A percentile compares a stretch with the other conserved stretches of the same genome.
These are phyloP conservation scores for Cisticola juncidis DNA, from an alignment of 2,113 vertebrate species.

Conservation along the genomic window DNA sequence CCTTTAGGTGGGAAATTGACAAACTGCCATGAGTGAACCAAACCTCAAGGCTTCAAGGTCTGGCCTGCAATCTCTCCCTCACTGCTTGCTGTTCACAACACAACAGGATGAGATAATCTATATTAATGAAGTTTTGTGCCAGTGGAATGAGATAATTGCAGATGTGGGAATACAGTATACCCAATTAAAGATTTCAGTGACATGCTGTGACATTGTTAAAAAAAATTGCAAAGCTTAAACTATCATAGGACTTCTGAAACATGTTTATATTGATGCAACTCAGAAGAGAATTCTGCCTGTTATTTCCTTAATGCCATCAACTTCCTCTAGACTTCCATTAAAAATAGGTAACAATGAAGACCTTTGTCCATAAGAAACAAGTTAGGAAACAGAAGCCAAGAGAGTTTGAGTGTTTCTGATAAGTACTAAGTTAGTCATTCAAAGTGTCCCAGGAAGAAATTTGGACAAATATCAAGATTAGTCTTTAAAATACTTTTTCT, in stretches of 20 bases:
- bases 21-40: not conserved
- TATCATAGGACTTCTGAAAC: not conserved
- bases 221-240: not conserved
- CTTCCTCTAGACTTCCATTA: not conserved
- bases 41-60: not conserved
- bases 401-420: not conserved
- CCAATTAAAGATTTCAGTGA: not conserved
- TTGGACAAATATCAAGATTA: not conserved
- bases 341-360: not conserved
- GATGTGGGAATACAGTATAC: not conserved
- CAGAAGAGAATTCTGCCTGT: not conserved
- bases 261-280: not conserved
- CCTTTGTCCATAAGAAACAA: not conserved
- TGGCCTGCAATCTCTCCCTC: not conserved
- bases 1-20: not conserved
- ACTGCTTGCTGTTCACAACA: not conserved
- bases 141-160: not conserved
- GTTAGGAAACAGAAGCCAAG: not conserved
- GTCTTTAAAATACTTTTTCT: not conserved
- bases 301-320: not conserved
- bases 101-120: not conserved
- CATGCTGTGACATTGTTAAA: not conserved
- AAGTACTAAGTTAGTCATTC: not conserved
- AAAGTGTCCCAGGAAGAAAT: not conserved
- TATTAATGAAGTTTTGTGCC: not conserved